Base-by-base conservation (phyloP, 2,888 invertebrate genomes). In the Nebria brevicollis region DNA sequence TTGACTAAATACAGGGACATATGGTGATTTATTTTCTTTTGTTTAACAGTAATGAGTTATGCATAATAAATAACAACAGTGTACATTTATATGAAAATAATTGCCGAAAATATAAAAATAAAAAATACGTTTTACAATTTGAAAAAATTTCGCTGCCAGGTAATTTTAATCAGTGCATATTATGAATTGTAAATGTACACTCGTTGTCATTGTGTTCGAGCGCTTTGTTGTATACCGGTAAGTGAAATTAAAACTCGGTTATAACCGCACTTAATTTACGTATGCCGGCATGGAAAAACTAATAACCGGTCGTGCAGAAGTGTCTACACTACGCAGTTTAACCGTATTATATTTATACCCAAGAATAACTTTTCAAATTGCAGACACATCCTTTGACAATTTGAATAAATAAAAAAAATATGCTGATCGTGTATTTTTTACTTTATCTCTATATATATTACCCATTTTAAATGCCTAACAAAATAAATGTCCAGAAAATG, bases 221-320 rank as follows among this genome's bases (percentile, higher is more conserved):
- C 11, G 54, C 54, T 54, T 54, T 54, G 54, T 54, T 54, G 54
- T 54, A 54, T 54, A 5, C 4, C 54, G 54, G 54, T 54, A 54
- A 54, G 54, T 54, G 54, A 54, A 54, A 54, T 54, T 54, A 54
- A 54, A 54, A 54, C 54, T 8, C 8, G 54, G 54, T 54, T 54
- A 54, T 54, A 54, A 54, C 54, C 54, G 54, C 54, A 54, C 54
- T 54, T 54, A 54, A 54, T 54, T 54, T 54, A 8, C 54, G 8
- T 54, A 54, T 54, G 54, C 54, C 54, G 54, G 54, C 13, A 54
- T 13, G 54, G 54, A 54, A 54, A 54, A 54, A 54, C 54, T 54
- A 54, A 54, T 54, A 54, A 54, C 54, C 54, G 54, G 54, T 54
- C 54, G 54, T 54, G 54, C 54, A 54, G 54, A 54, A 54, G 54